Percentiles rank a stretch among this genome's conserved stretches.
phyloP scores from a whole-genome alignment of 2,888 invertebrate genomes.

The Colostygia pectinataria region DNA sequence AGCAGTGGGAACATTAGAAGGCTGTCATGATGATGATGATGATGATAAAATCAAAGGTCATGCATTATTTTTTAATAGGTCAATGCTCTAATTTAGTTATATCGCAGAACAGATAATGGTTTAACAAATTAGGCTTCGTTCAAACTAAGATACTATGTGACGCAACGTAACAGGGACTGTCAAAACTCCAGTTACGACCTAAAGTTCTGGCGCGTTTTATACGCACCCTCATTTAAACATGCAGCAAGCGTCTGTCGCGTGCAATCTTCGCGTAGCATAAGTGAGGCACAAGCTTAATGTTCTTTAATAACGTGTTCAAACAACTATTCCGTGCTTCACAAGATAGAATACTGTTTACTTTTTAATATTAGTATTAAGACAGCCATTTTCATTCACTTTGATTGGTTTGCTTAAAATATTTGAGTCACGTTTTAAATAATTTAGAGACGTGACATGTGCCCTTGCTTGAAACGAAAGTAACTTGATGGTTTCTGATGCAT shows the following conservation, averaged over 20 bases:
- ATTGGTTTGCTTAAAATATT: background rate
- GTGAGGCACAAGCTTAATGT: background rate
- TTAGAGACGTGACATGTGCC: too few species aligned
- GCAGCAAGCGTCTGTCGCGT: background rate
- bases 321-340: background rate
- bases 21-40: too few species aligned
- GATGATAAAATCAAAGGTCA: background rate
- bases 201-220: too few species aligned
- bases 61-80: background rate
- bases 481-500: too few species aligned
- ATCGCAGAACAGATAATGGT: too few species aligned
- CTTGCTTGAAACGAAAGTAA: too few species aligned
- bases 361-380: conserved; percentile 1
- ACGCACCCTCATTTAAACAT: too few species aligned
- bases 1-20: too few species aligned
- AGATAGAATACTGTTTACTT: conserved; percentile 1
- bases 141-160: too few species aligned
- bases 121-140: background rate
- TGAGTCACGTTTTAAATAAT: conserved; percentile 1
- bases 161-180: too few species aligned
- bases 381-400: background rate
- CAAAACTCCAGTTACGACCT: too few species aligned
- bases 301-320: conserved; percentile 5
- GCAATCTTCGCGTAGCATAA: too few species aligned
- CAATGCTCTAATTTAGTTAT: background rate